A percentile compares a stretch with the other conserved stretches of the same genome.
phyloP scores from a whole-genome alignment of 2,888 invertebrate genomes.

The Bruchidius siliquastri region DNA sequence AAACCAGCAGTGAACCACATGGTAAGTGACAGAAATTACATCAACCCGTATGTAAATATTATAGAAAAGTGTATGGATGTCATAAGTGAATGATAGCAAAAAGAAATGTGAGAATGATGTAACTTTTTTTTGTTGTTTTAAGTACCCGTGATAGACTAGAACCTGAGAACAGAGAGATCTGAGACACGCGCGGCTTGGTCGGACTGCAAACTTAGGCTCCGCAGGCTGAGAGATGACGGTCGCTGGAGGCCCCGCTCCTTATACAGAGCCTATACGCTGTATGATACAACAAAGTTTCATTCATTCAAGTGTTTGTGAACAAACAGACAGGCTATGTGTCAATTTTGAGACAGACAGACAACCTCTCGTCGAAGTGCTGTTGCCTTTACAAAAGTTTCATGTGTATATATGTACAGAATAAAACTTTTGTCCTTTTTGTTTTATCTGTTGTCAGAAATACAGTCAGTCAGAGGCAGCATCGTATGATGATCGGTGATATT shows the following conservation, averaged over 20 bases:
- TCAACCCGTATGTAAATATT: background rate
- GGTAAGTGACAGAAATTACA: background rate
- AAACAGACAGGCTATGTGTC: slow-evolving; percentile 27
- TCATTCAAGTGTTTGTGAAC: slow-evolving; percentile 25
- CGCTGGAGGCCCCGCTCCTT: slow-evolving; percentile 50
- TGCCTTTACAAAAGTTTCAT: background rate
- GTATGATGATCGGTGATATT: background rate
- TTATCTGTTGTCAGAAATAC: background rate
- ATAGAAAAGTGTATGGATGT: background rate
- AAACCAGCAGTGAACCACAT: background rate
- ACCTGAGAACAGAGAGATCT: slow-evolving; percentile 35
- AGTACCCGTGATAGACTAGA: slow-evolving; percentile 49
- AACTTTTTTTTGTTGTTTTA: slow-evolving; percentile 39
- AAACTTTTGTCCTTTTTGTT: background rate
- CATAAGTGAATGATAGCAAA: background rate
- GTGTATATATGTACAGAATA: background rate
- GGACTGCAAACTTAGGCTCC: slow-evolving; percentile 50
- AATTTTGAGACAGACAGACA: background rate
- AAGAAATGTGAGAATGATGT: slow-evolving; percentile 27
- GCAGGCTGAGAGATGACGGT: slow-evolving; percentile 49
- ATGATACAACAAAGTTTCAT: slow-evolving; percentile 41
- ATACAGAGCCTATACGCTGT: slow-evolving; percentile 51
- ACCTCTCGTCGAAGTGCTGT: background rate
- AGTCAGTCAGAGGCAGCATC: background rate
- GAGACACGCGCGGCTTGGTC: slow-evolving; percentile 42